Evolutionary conservation across 2,113 vertebrate species (phyloP), one percentile per base, ranked within the genome.

Genomic region (Platysternon megacephalum): DNA sequence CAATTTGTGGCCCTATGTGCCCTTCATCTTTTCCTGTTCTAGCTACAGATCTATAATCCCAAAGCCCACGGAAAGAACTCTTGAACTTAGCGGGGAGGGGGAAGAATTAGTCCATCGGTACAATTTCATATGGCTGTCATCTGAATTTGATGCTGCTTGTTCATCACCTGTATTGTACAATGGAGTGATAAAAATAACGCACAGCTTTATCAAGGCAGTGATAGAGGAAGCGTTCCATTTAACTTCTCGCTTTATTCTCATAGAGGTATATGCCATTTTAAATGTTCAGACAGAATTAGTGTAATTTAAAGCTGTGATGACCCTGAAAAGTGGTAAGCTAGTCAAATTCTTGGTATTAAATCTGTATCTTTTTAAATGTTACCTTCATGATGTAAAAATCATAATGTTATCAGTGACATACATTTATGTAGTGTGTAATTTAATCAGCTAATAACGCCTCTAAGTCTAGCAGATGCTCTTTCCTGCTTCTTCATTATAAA

Each of bases 141-240:
- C 87, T 92, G 92, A 92, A 89, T 95, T 95, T 95, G 19, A 65
- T 94, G 74, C 90, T 95, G 92, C 89, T 46, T 86, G 56, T 95
- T 97, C 96, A 91, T 94, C 94, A 93, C 91, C 92, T 95, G 87
- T 96, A 26, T 78, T 78, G 74, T 78, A 46, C 74, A 46, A 78
- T 16, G 16, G 89, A 97, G 92, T 96, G 92, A 79, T 35, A 92
- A 95, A 97, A 97, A 95, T 95, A 95, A 97, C 87, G 89, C 74
- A 51, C 85, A 93, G 95, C 89, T 94, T 91, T 96, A 91, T 94
- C 83, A 48, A 76, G 90, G 79, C 97, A 95, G 86, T 90, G 92
- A 79, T 48, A 2, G 93, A 88, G 65, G 82, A 95, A 93, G 61
- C 44, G 91, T 85, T 94, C 91, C 94, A 95, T 92, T 84, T 95